Conservation (phyloP, 2,888 invertebrate species). For the Rotaria magnacalcarata region DNA sequence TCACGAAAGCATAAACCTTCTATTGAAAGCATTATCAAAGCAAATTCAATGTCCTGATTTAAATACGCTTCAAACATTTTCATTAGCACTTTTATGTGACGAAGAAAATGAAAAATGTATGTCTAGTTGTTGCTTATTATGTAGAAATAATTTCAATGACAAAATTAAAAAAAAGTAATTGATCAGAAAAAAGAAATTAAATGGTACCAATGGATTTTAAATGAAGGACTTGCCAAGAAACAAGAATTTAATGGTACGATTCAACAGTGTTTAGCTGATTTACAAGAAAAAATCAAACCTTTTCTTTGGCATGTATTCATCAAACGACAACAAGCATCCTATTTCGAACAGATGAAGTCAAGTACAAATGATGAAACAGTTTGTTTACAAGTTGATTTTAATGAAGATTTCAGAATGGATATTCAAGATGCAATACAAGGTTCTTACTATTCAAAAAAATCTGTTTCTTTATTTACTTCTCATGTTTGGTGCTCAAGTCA, state of each 20-base stretch:
- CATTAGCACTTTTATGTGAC: no score
- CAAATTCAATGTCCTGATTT: not conserved
- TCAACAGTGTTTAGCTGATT: not conserved
- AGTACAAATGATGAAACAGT: not conserved
- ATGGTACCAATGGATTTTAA: not conserved
- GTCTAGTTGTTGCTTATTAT: no score
- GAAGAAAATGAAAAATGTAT: no score
- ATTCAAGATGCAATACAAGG: not conserved
- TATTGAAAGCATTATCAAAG: not conserved
- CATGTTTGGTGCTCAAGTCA: not conserved
- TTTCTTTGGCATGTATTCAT: not conserved
- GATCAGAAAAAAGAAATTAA: not conserved
- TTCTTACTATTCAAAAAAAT: not conserved
- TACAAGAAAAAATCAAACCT: not conserved
- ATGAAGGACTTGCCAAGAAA: not conserved
- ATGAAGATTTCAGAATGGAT: not conserved
- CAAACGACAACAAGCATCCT: not conserved
- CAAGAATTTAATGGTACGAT: not conserved
- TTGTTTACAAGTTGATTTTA: not conserved
- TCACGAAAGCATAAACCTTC: not conserved
- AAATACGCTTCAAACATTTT: no score
- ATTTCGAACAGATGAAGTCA: not conserved
- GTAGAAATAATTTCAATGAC: not conserved
- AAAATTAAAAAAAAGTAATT: not conserved
- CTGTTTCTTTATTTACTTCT: not conserved